A percentile compares a stretch with the other conserved stretches of the same genome.
phyloP scores from a whole-genome alignment of 2,113 vertebrate genomes.

The Phaethornis superciliosus region DNA sequence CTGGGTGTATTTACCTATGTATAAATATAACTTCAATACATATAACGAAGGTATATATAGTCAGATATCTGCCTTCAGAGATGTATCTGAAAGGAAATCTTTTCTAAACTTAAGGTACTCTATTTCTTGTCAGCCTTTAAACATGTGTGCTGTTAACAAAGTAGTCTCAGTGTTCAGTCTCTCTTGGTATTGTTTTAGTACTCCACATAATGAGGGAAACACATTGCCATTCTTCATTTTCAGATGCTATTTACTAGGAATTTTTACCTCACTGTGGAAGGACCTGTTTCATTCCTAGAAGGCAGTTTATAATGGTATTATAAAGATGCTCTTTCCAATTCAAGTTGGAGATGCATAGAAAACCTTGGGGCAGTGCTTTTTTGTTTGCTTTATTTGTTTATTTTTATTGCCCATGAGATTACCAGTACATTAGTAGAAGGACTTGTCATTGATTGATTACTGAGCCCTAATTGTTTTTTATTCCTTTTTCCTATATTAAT shows the following conservation, averaged over 20 bases:
- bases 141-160: not conserved
- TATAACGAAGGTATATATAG: not conserved
- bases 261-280: not conserved
- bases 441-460: slow-evolving; percentile 44
- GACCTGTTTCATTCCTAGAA: not conserved
- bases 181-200: not conserved
- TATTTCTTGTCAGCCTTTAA: not conserved
- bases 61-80: not conserved
- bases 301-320: not conserved
- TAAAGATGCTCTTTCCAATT: not conserved
- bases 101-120: not conserved
- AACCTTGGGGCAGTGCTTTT: not conserved
- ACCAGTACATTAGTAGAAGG: not conserved
- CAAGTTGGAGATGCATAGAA: not conserved
- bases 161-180: not conserved
- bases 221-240: not conserved
- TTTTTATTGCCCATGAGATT: not conserved
- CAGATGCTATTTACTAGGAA: not conserved
- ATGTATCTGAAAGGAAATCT: not conserved
- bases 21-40: not conserved
- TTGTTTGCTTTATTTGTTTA: not conserved
- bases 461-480: not conserved
- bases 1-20: no score
- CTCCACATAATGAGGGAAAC: not conserved
- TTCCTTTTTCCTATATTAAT: not conserved